phyloP scores from a whole-genome alignment of 2,888 invertebrate genomes.

The Meta bourneti region DNA sequence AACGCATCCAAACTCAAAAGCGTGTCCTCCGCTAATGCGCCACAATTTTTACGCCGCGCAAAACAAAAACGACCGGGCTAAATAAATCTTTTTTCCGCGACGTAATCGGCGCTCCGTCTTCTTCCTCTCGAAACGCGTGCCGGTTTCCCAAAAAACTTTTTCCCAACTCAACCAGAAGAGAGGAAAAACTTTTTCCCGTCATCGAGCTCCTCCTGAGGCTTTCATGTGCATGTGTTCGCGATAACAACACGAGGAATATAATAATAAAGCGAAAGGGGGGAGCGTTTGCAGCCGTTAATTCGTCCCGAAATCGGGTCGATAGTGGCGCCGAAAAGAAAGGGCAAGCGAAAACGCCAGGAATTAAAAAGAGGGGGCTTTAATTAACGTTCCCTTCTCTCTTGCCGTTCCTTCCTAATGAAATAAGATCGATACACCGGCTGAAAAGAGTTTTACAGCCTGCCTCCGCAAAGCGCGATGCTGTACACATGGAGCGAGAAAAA shows the following conservation, averaged over 20 bases:
- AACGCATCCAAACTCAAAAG: conserved; percentile 23
- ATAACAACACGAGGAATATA: background rate
- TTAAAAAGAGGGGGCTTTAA: conserved; percentile 58
- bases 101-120: too few relatives aligned
- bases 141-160: conserved; percentile 53
- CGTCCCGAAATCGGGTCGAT: conserved; percentile 36
- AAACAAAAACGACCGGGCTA: background rate
- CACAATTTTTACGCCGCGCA: background rate
- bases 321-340: conserved; percentile 31
- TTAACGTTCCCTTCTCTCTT: conserved; percentile 25
- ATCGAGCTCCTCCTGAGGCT: background rate
- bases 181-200: conserved; percentile 30
- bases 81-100: too few relatives aligned
- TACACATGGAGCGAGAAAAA: too few relatives aligned
- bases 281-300: background rate
- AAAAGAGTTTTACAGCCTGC: too few relatives aligned
- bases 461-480: too few relatives aligned
- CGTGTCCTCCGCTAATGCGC: background rate
- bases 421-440: too few relatives aligned
- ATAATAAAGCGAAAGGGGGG: too few relatives aligned
- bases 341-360: conserved; percentile 35
- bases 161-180: conserved; percentile 14
- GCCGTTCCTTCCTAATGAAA: background rate
- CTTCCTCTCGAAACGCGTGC: background rate
- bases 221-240: conserved; percentile 16